Conservation (phyloP, 2,797 vertebrate genomes). For the Caiman crocodilus region DNA sequence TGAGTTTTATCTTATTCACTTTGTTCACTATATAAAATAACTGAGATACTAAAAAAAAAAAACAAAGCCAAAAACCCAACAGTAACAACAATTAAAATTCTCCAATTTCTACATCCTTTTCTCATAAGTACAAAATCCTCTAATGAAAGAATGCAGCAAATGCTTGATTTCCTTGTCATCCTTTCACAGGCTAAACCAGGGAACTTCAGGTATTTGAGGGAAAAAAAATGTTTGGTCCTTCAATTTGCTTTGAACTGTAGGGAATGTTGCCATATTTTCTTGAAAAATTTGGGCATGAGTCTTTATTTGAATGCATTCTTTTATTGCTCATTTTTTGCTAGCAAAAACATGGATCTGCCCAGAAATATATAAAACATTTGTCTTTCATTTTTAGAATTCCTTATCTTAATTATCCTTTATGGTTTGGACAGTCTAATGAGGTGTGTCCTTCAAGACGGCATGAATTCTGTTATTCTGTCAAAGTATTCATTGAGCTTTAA, state of each 20-base stretch:
- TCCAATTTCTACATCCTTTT: neutral
- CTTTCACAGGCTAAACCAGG: neutral
- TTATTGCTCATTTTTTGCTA: neutral
- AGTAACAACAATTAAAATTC: neutral
- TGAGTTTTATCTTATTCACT: neutral
- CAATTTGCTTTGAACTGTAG: neutral
- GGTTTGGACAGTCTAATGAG: neutral
- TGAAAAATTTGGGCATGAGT: neutral
- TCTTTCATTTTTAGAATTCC: neutral
- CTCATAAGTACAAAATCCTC: neutral
- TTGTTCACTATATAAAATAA: neutral
- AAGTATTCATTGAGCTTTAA: neutral
- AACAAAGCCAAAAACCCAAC: no score
- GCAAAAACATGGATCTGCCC: neutral
- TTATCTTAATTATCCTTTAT: neutral
- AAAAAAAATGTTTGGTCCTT: neutral
- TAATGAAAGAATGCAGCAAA: neutral
- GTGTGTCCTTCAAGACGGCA: neutral
- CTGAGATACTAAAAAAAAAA: no score
- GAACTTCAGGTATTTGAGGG: neutral
- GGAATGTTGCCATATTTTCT: neutral
- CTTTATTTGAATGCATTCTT: neutral
- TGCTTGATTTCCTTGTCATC: neutral
- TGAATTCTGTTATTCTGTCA: constrained; percentile 47
- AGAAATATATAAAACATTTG: neutral